Percentiles rank a stretch among this genome's conserved stretches.
These are phyloP conservation scores for Erebia aethiops DNA, from an alignment of 2,888 invertebrate genomes.

Conservation along the genomic window DNA sequence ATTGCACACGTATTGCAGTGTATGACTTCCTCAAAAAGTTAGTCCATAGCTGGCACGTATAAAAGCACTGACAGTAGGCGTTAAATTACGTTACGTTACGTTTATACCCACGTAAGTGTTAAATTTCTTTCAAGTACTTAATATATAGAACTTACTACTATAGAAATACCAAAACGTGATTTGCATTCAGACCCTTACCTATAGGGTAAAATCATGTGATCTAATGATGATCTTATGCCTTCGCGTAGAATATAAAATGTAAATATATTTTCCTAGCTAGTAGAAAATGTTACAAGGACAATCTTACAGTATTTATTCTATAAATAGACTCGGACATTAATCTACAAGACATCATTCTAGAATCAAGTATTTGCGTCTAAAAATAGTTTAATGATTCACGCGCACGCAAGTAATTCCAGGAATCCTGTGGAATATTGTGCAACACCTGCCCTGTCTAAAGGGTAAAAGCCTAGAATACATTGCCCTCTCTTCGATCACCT, in stretches of 20 bases:
- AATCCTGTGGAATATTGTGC: constrained; percentile 76
- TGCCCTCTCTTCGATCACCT: constrained; percentile 72
- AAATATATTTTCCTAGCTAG: constrained; percentile 12
- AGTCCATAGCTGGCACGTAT: too few species aligned
- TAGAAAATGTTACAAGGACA: constrained; percentile 25
- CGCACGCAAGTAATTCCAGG: constrained; percentile 58
- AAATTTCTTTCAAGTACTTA: too few species aligned
- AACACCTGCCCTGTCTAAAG: constrained; percentile 69
- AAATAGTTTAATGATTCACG: constrained; percentile 52
- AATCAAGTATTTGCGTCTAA: constrained; percentile 37
- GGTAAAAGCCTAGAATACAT: constrained; percentile 75
- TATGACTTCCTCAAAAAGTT: too few species aligned
- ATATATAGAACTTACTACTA: too few species aligned
- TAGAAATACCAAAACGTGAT: background rate
- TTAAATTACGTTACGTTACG: too few species aligned
- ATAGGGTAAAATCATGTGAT: constrained; percentile 1
- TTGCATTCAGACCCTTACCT: constrained; percentile 13
- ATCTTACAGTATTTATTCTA: constrained; percentile 22
- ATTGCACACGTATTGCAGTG: too few species aligned
- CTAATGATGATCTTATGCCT: constrained; percentile 4
- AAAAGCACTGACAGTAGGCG: too few species aligned
- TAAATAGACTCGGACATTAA: constrained; percentile 20
- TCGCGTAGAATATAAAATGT: constrained; percentile 9
- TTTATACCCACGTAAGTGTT: too few species aligned
- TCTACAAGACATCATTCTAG: constrained; percentile 24